Evolutionary conservation across 2,113 vertebrate genomes (phyloP), one percentile per base, ranked within the genome.

Genomic region (Neopipo cinnamomea): DNA sequence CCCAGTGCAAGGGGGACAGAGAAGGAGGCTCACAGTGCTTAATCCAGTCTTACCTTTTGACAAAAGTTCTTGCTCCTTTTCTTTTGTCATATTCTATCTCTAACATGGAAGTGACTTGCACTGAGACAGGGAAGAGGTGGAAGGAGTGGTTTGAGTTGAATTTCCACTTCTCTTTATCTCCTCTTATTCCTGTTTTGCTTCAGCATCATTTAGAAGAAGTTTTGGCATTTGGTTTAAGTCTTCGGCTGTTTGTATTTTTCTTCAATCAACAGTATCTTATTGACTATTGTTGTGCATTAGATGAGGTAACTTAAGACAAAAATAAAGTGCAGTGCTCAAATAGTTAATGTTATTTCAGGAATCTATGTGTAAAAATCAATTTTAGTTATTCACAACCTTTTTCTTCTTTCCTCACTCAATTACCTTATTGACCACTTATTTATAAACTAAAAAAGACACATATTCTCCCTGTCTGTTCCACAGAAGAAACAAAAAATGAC

Each of bases 341-440:
- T 19, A 86, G 88, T 96, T 97, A 97, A 93, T 68, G 80, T 68
- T 89, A 20, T 67, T 95, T 95, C 49, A 66, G 55, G 49, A 53
- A 92, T 66, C 53, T 92, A 17, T 83, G 91, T 50, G 66, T 81
- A 75, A 96, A 96, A 96, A 97, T 97, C 96, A 96, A 96, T 97
- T 97, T 83, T 90, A 83, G 65, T 94, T 97, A 92, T 96, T 97
- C 86, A 74, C 92, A 97, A 93, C 59, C 71, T 96, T 93, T 93
- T 95, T 63, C 62, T 74, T 91, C 74, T 96, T 94, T 97, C 86
- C 62, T 94, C 95, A 97, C 94, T 96, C 96, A 97, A 81, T 97
- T 98, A 96, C 93, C 83, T 97, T 97, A 97, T 97, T 97, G 97
- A 97, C 85, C 81, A 94, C 66, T 97, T 96, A 67, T 92, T 94